Base-by-base conservation (phyloP, 2,888 invertebrate species). In the Heliconius charithonia region DNA sequence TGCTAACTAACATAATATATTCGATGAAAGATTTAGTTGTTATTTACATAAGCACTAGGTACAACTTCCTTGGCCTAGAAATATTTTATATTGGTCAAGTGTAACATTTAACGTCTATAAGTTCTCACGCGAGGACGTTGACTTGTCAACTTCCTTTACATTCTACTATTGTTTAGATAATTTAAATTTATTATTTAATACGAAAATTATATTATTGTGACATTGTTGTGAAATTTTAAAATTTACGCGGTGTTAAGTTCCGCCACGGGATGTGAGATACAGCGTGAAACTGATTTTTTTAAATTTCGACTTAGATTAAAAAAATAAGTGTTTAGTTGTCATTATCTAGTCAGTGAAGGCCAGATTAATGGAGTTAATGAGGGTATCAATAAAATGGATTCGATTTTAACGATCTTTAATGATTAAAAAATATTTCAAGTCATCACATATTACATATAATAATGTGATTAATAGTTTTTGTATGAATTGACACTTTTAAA, bases 31-130 rank as follows among this genome's bases (percentile, higher is more conserved):
- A 72, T 59, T 32, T 59, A n/a, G 56, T 72, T 32, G 2, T 32
- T 32, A 59, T 72, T 59, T 25, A 56, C 72, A 32, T 59, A 72
- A 59, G 62, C 13, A 73, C 72, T 13, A 45, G 45, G 19, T 19
- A 62, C 37, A 74, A 22, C 62, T 65, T 79, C 83, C 82, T 83
- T 83, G 83, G 80, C 82, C 83, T 79, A 81, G 71, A 79, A 78
- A n/a, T n/a, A n/a, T n/a, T n/a, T 77, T 32, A 80, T 77, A 56
- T 65, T 78, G 80, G 79, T 78, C 76, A 81, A 79, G 79, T 79
- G 80, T 77, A 81, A 74, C 56, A 32, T 6, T 6, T 32, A 32
- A 32, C 32, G 56, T 63, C 63, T 45, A 27, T 62, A 63, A 74
- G 41, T 41, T 63, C 74, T 74, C 74, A 74, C 70, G 66, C 75